Base-by-base conservation (phyloP, 2,113 vertebrate genomes). In the Nothobranchius kuhntae region DNA sequence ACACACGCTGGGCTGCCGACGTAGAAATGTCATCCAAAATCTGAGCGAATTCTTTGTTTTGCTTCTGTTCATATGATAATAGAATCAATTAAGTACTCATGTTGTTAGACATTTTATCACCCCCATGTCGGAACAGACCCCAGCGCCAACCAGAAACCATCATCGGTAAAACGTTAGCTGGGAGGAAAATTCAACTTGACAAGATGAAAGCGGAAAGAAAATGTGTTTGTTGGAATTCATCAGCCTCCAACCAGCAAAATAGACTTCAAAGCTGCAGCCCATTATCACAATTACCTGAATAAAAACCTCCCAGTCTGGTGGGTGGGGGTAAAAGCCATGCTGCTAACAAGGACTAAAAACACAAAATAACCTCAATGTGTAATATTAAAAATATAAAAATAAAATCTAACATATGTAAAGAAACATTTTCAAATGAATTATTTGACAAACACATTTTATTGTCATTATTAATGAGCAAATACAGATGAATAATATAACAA, bases 121-220 rank as follows among this genome's bases (percentile, higher is more conserved):
- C 64, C 5, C 77, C 67, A 78, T 17, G 7, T 30, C n/a, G 55
- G 63, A 71, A 56, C 45, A 21, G 45, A 59, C 26, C 65, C 66
- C 53, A n/a, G 21, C 24, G 1, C 30, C 68, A 40, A 47, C 62
- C 54, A 63, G 68, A 68, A 68, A 61, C 72, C 70, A 64, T 71
- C 65, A 77, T 80, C 75, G 63, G 17, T 15, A 67, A 73, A 69
- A 80, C 73, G 66, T 70, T 58, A 75, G 71, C 47, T 21, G 53
- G 56, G 53, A 47, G 46, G 54, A 66, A 83, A 86, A 84, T 77
- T 81, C 70, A 70, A 82, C 80, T 82, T 75, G 68, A 59, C 72
- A 26, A 86, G 82, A 90, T 89, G 81, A 89, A 90, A 89, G 89
- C 60, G 50, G 55, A 77, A 79, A 70, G 77, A 65, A 87, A 90